Evolutionary conservation across 2,797 vertebrate genomes (phyloP).

Genomic region (Champsocephalus gunnari): DNA sequence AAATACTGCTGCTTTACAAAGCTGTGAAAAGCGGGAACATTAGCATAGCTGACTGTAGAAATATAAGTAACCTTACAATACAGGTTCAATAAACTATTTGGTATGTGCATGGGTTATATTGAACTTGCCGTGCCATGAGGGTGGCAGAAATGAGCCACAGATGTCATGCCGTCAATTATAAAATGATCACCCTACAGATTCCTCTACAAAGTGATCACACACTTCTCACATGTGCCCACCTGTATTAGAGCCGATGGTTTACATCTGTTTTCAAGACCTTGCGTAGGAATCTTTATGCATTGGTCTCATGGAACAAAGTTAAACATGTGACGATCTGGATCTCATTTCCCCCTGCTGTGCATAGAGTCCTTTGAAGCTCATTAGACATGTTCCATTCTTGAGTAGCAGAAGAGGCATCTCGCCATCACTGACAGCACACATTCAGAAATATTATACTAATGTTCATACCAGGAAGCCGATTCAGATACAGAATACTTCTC

Average conservation of each 20-base stretch:
- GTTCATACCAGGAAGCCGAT: slow-evolving; percentile 13
- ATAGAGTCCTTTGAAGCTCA: slow-evolving; percentile 50
- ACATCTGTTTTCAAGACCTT: slow-evolving; percentile 54
- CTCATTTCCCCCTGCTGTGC: slow-evolving; percentile 51
- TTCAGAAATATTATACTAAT: slow-evolving; percentile 19
- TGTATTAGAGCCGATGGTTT: slow-evolving; percentile 48
- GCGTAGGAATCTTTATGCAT: slow-evolving; percentile 39
- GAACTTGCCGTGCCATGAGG: background rate
- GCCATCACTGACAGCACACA: background rate
- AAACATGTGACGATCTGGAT: slow-evolving; percentile 53
- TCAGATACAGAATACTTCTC: slow-evolving; percentile 28
- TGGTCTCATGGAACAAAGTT: slow-evolving; percentile 48
- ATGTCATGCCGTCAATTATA: slow-evolving; percentile 1
- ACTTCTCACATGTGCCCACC: slow-evolving; percentile 46
- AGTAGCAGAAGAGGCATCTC: slow-evolving; percentile 13
- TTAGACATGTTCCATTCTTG: background rate
- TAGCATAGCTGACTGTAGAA: slow-evolving; percentile 1
- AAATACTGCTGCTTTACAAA: slow-evolving; percentile 45
- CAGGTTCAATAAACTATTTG: background rate
- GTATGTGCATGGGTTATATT: slow-evolving; percentile 4
- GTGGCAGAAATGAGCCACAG: slow-evolving; percentile 4
- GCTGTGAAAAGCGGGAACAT: slow-evolving; percentile 23
- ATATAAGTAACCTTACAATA: background rate
- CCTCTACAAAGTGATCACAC: slow-evolving; percentile 29
- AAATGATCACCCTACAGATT: slow-evolving; percentile 32